These are phyloP conservation scores for Cydia splendana DNA, from an alignment of 1,140 invertebrate genomes.

Conservation along the genomic window DNA sequence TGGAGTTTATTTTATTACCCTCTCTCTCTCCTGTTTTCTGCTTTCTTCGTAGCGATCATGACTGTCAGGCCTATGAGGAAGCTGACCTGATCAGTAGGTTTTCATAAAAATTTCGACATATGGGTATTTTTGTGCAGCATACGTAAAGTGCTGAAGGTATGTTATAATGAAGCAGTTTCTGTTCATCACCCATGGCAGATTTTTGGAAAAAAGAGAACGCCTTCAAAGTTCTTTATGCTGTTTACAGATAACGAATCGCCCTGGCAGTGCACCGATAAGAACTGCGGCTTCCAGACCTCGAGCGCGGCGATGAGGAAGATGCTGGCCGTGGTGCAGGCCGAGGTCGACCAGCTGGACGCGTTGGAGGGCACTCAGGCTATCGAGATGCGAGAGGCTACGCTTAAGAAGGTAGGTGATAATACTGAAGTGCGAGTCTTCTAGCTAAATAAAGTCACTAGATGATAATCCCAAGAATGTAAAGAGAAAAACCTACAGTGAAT, in stretches of 20 bases:
- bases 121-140: too few relatives aligned
- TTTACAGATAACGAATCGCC: slow-evolving; percentile 78
- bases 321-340: slow-evolving; percentile 82
- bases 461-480: too few relatives aligned
- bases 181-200: too few relatives aligned
- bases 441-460: too few relatives aligned
- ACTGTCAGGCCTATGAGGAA: too few relatives aligned
- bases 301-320: slow-evolving; percentile 81
- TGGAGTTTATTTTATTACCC: slow-evolving; percentile 67
- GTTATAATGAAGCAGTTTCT: too few relatives aligned
- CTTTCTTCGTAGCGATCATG: too few relatives aligned
- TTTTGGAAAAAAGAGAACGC: not conserved
- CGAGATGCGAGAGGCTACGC: slow-evolving; percentile 64
- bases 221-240: slow-evolving; percentile 1
- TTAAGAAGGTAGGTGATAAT: slow-evolving; percentile 60
- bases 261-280: slow-evolving; percentile 85
- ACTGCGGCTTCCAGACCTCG: slow-evolving; percentile 83
- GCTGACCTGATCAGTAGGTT: too few relatives aligned
- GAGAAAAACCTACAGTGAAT: too few relatives aligned
- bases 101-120: too few relatives aligned
- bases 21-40: too few relatives aligned
- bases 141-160: not conserved
- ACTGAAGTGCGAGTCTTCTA: too few relatives aligned
- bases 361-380: slow-evolving; percentile 62
- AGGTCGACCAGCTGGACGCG: slow-evolving; percentile 80